These are phyloP conservation scores for Tanypteryx hageni DNA, from an alignment of 2,888 invertebrate genomes.

Conservation along the genomic window DNA sequence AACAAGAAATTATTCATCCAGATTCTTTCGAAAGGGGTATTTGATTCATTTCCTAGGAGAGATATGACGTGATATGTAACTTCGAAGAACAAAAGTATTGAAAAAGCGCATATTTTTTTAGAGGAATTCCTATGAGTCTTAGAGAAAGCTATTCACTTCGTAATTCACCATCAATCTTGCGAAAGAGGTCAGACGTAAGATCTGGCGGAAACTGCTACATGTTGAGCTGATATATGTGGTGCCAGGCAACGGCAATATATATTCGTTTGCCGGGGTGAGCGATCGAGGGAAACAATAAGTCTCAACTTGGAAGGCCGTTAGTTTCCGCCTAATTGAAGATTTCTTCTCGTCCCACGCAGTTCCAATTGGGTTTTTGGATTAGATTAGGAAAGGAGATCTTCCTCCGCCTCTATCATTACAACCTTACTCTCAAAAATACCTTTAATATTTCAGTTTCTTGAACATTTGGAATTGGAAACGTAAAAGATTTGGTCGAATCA, in stretches of 20 bases:
- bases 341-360: conserved; percentile 6
- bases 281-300: conserved; percentile 35
- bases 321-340: conserved; percentile 41
- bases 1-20: too few species aligned
- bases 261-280: conserved; percentile 37
- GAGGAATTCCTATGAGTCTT: too few species aligned
- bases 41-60: too few species aligned
- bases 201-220: neutral
- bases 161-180: conserved; percentile 41
- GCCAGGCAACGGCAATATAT: conserved; percentile 18
- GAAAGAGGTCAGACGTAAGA: conserved; percentile 38
- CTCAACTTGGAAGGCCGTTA: conserved; percentile 29
- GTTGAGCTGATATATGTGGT: conserved; percentile 39
- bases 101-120: too few species aligned
- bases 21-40: too few species aligned
- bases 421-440: neutral
- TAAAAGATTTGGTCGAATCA: too few species aligned
- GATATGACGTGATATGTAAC: too few species aligned
- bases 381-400: conserved; percentile 22
- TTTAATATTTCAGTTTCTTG: conserved; percentile 23
- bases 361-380: neutral
- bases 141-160: conserved; percentile 11
- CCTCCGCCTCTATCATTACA: neutral
- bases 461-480: too few species aligned
- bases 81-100: too few species aligned